Conservation (phyloP, 35 echinoderm and acorn worm species). For the Patiria miniata region DNA sequence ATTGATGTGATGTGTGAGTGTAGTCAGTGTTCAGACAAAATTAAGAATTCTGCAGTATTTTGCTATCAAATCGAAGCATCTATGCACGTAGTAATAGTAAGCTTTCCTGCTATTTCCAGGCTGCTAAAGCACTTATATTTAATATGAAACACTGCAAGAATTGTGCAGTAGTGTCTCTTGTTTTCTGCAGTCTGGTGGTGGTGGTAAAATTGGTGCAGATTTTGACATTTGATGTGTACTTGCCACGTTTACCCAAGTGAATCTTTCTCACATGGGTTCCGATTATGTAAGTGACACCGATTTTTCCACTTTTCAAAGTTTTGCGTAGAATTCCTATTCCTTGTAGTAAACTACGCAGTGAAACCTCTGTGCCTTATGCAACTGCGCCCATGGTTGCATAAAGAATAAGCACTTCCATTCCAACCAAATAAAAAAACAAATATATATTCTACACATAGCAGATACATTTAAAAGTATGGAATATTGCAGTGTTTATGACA, state of each 20-base stretch:
- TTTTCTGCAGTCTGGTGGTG: background rate
- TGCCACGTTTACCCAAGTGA: background rate
- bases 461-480: background rate
- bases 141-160: background rate
- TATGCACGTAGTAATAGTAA: slow-evolving; percentile 9
- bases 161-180: background rate
- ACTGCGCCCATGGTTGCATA: background rate
- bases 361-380: slow-evolving; percentile 17
- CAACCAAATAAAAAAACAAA: slow-evolving; percentile 23
- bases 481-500: slow-evolving; percentile 9
- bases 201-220: background rate
- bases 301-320: background rate
- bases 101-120: slow-evolving; percentile 3
- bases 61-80: background rate
- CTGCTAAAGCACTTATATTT: slow-evolving; percentile 1
- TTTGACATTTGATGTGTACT: background rate
- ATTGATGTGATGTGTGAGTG: too few relatives aligned
- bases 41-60: background rate
- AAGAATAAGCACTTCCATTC: slow-evolving; percentile 29
- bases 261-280: background rate
- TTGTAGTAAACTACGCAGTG: too few relatives aligned
- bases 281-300: background rate
- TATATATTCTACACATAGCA: slow-evolving; percentile 6
- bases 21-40: too few relatives aligned
- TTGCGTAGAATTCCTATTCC: background rate